Percentiles rank a stretch among this genome's conserved stretches.
phyloP scores from a whole-genome alignment of 1,140 invertebrate species.

The Metaphire vulgaris region DNA sequence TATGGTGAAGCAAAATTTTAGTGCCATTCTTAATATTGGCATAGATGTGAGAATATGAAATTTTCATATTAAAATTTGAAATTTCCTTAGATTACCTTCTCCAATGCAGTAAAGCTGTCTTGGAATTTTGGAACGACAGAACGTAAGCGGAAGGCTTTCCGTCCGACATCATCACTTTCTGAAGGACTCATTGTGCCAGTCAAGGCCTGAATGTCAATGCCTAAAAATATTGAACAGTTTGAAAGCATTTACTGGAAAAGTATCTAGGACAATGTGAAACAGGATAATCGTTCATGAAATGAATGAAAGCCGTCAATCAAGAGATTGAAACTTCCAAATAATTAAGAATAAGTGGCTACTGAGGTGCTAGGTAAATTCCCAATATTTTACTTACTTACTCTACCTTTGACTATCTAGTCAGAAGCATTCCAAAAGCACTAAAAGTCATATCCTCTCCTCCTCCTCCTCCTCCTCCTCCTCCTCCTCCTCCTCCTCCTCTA shows the following conservation, averaged over 20 bases:
- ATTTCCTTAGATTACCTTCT: slow-evolving; percentile 57
- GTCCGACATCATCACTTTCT: slow-evolving; percentile 65
- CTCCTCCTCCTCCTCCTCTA: too few species aligned
- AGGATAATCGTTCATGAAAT: background rate
- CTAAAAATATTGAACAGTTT: slow-evolving; percentile 43
- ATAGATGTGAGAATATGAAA: background rate
- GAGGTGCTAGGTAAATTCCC: background rate
- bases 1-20: background rate
- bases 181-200: slow-evolving; percentile 58
- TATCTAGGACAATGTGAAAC: background rate
- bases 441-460: too few species aligned
- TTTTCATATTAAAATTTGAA: slow-evolving; percentile 20
- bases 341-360: background rate
- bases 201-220: slow-evolving; percentile 67
- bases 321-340: background rate
- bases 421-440: too few species aligned
- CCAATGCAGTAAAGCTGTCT: slow-evolving; percentile 68
- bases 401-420: background rate
- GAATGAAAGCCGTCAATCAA: background rate
- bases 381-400: background rate
- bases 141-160: slow-evolving; percentile 67
- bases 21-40: background rate
- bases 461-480: too few species aligned
- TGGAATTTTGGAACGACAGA: slow-evolving; percentile 66
- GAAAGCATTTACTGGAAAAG: background rate